Evolutionary conservation across 2,888 invertebrate genomes (phyloP), one percentile per base, ranked within the genome.

Genomic region (Drosophila greeni): DNA sequence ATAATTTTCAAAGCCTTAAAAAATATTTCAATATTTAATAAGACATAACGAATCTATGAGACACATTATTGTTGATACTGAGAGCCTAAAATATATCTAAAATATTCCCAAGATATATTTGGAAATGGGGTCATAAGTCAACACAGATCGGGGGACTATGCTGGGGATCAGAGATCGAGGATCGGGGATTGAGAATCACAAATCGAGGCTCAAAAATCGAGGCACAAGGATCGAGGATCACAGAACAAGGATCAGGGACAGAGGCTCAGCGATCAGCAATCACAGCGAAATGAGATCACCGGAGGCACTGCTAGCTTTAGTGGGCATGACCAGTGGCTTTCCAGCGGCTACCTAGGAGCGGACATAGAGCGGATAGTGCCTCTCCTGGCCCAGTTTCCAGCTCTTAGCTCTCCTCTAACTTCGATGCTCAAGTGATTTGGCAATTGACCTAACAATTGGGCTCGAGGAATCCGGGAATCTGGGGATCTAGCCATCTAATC

Each of bases 361-460:
- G n/a, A n/a, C n/a, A n/a, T n/a, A 20, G 8, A 8, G 8, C 5
- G n/a, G n/a, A n/a, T 12, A 16, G 36, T 18, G 12, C 23, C 8
- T 14, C 9, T 0, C 5, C 12, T 48, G 42, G 11, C 34, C 37
- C 37, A 57, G 37, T 57, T 51, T 24, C 29, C 64, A 45, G 18
- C 5, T 49, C 24, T 9, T 11, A 9, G 6, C 11, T 12, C 18
- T 16, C 36, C 0, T 16, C 36, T 20, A 9, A 12, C 18, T 18
- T n/a, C 9, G 4, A 4, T 42, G 66, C 66, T 82, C 58, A 75
- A 70, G 49, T 66, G 69, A 83, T 83, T 66, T 75, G 49, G 54
- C 82, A 78, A 79, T 84, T 82, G 82, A 84, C 84, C 82, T 84
- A 79, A 74, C 82, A 84, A 84, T 68, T 77, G 72, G 76, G 47